These are phyloP conservation scores for Nyctereutes procyonoides DNA, from an alignment of 2,113 vertebrate species.

Conservation along the genomic window DNA sequence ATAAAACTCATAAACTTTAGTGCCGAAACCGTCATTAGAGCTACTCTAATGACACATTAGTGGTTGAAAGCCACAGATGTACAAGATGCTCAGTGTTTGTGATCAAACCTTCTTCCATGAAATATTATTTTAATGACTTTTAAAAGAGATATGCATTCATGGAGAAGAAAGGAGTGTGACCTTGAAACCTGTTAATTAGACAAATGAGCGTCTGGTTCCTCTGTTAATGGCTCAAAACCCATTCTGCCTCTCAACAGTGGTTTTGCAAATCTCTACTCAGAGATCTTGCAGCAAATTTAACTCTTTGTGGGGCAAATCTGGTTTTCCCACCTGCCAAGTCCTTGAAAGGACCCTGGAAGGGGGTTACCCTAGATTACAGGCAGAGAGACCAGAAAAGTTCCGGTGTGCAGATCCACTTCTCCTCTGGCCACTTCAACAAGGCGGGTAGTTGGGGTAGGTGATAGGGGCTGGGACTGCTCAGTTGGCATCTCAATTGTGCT, in stretches of 20 bases:
- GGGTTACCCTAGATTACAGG: neutral
- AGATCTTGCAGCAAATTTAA: neutral
- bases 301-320: neutral
- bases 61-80: neutral
- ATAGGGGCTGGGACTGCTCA: neutral
- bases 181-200: neutral
- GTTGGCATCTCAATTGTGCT: rapidly evolving
- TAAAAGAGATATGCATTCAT: neutral
- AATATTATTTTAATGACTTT: neutral
- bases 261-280: neutral
- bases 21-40: neutral
- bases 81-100: neutral
- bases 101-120: neutral
- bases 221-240: neutral
- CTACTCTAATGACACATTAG: neutral
- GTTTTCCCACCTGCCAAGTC: neutral
- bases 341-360: neutral
- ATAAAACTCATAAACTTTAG: neutral
- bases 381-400: neutral
- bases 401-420: neutral
- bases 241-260: neutral
- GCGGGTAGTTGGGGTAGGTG: rapidly evolving
- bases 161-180: neutral
- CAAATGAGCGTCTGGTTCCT: neutral
- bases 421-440: neutral